Conservation (phyloP, 2,113 vertebrate species). For the Zosterops japonicus region DNA sequence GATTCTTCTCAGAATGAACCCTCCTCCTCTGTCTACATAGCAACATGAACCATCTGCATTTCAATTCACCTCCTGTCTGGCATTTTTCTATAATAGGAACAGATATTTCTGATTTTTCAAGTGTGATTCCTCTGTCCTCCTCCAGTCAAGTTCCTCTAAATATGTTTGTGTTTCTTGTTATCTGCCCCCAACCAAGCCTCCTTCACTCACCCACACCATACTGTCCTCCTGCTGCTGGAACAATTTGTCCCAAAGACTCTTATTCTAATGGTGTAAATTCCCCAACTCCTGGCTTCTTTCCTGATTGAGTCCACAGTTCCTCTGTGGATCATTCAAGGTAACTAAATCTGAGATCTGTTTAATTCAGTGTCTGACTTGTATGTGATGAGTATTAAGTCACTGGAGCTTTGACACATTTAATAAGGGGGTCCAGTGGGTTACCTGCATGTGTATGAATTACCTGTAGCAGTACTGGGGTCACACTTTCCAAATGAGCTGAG, state of each 20-base stretch:
- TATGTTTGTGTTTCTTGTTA: background rate
- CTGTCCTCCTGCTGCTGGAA: background rate
- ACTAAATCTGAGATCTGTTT: background rate
- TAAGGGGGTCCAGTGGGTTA: background rate
- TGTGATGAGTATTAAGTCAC: background rate
- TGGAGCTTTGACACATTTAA: background rate
- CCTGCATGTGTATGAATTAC: background rate
- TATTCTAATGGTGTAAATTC: background rate
- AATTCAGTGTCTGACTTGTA: background rate
- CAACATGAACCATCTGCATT: background rate
- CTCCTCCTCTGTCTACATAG: background rate
- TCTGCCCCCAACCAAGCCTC: background rate
- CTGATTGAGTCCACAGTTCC: background rate
- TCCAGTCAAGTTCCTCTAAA: background rate
- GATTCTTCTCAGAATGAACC: background rate
- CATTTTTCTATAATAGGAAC: background rate
- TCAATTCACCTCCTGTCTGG: background rate
- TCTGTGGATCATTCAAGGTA: background rate
- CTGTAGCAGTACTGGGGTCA: background rate
- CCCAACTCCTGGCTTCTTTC: background rate
- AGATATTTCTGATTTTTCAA: background rate
- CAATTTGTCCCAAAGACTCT: background rate
- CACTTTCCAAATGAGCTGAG: background rate
- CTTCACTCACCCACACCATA: background rate
- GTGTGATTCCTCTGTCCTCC: background rate